Base-by-base conservation (phyloP, 2,113 vertebrate species). In the Hemiprocne comata region DNA sequence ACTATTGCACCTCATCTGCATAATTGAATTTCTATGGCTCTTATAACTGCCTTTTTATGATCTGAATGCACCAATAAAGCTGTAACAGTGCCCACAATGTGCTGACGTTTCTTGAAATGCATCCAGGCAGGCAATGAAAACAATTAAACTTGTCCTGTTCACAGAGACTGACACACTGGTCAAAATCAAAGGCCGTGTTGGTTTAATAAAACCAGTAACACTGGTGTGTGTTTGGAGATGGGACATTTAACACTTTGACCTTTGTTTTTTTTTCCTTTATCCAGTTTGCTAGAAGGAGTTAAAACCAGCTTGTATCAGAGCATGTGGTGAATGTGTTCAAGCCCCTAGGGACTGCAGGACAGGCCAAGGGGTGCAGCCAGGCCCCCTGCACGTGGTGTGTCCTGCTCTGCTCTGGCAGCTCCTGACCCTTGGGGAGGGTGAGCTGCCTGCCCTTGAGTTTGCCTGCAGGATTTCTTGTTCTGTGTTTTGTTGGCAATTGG, bases 31-130 rank as follows among this genome's bases (percentile, higher is more conserved):
- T 55, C 51, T 77, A 0, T 70, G 70, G 57, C 61, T 67, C 64
- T 90, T 72, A 12, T 19, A 60, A 66, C 51, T 11, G 48, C 60
- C 71, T 88, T 83, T 75, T 44, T 26, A 46, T 78, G 69, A 75
- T 84, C 61, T 57, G 86, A 71, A 71, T 13, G 57, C 65, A 87
- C 55, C 84, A 90, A 26, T 72, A 61, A 93, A 96, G 83, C 89
- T 81, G 73, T 85, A 81, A 64, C 0, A 1, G 23, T 84, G 87
- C 81, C 77, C 53, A 18, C 42, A 10, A 46, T 91, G 48, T 55
- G 60, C 91, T 93, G 93, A 85, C 60, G 4, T 9, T 2, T 67
- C 72, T 77, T 86, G 94, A 89, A 94, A 91, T 24, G 25, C 57
- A 38, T 92, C 77, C 83, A 93, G 31, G 16, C 5, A 25, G 75